Evolutionary conservation across 2,888 invertebrate species (phyloP).

Genomic region (Philereme transversata): DNA sequence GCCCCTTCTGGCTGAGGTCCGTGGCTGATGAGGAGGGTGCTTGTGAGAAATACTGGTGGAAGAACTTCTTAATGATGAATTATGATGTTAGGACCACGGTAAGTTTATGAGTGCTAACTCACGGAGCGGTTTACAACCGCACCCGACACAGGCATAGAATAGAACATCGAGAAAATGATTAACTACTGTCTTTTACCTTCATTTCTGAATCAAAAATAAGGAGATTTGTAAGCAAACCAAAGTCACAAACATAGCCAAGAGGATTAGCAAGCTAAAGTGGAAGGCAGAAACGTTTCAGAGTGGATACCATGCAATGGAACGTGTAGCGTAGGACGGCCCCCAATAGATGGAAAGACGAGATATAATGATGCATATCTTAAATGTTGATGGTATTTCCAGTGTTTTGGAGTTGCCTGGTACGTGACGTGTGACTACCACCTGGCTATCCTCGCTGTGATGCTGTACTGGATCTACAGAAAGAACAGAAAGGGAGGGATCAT

Average conservation of each 20-base stretch:
- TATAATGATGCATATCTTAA: too few species aligned
- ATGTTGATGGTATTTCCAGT: constrained; percentile 37
- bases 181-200: too few species aligned
- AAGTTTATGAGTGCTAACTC: not conserved
- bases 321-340: not conserved
- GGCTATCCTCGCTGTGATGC: constrained; percentile 35
- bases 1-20: constrained; percentile 43
- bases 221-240: too few species aligned
- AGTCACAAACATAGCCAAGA: too few species aligned
- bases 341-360: too few species aligned
- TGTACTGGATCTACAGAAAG: constrained; percentile 42
- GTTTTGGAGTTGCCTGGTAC: constrained; percentile 45
- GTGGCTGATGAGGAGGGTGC: constrained; percentile 30
- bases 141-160: too few species aligned
- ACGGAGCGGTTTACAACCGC: too few species aligned
- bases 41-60: constrained; percentile 48
- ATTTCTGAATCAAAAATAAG: too few species aligned
- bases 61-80: constrained; percentile 48
- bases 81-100: constrained; percentile 42
- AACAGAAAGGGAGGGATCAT: constrained; percentile 24
- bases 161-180: too few species aligned
- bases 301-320: not conserved
- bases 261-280: too few species aligned
- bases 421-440: constrained; percentile 48
- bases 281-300: too few species aligned